Conservation (phyloP, 2,888 invertebrate genomes). For the Synanthedon formicaeformis region DNA sequence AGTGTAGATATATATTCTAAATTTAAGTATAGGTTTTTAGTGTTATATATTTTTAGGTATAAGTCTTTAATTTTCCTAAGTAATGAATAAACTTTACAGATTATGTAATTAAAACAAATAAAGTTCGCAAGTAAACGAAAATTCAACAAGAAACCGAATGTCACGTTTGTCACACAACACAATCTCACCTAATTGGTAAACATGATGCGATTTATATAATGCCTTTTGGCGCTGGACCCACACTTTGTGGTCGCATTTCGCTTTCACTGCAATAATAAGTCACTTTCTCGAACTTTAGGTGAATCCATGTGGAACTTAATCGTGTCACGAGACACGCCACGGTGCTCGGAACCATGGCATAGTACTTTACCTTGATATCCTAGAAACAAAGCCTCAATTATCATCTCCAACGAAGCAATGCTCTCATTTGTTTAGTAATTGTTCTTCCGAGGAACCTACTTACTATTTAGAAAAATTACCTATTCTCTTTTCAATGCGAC, state of each 20-base stretch:
- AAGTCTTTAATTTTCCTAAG: no score
- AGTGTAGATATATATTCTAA: no score
- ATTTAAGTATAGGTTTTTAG: no score
- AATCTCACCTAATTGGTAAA: constrained; percentile 49
- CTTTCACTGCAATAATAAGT: constrained; percentile 50
- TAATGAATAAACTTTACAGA: no score
- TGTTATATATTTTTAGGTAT: no score
- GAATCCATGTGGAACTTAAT: constrained; percentile 14
- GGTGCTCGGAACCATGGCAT: not conserved
- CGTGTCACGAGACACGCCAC: constrained; percentile 7
- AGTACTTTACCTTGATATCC: not conserved
- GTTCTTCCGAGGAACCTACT: not conserved
- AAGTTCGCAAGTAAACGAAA: no score
- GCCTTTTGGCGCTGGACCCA: constrained; percentile 36
- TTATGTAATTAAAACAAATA: no score
- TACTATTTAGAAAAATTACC: no score
- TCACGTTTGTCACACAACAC: constrained; percentile 8
- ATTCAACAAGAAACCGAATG: no score
- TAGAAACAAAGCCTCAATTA: constrained; percentile 8
- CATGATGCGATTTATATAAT: constrained; percentile 50
- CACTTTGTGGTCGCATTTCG: constrained; percentile 37
- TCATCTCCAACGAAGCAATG: constrained; percentile 10
- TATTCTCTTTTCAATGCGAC: no score
- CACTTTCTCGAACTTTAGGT: constrained; percentile 53
- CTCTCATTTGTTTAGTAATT: constrained; percentile 11